Base-by-base conservation (phyloP, 2,888 invertebrate genomes). In the Dasysyrphus albostriatus region DNA sequence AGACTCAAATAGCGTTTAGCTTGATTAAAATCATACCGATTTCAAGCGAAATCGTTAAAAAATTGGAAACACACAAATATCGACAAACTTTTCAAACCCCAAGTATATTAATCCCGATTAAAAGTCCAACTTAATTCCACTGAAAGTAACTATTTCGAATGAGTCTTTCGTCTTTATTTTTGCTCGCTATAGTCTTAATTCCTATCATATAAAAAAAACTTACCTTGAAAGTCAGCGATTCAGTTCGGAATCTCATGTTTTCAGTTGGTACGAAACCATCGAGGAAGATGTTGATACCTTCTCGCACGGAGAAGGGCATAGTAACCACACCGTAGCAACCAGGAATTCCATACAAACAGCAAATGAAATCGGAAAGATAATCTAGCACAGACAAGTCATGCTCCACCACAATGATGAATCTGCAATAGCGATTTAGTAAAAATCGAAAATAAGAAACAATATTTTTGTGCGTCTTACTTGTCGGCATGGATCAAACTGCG, bases 221-320 rank as follows among this genome's bases (percentile, higher is more conserved):
- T 65, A 90, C 91, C 94, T 99, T 99, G 93, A 99, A 99, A 14
- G 98, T 97, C 65, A 99, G 94, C 1, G 99, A 98, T 92, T 98
- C 97, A 89, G 99, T 99, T 83, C 99, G 95, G 94, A 99, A 99
- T 91, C 99, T 95, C 93, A 99, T 95, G 93, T 99, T 99, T 93
- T 99, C 99, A 16, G 99, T 99, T 24, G 99, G 99, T 29, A 99
- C 98, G 93, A 99, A 99, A 65, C 99, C 99, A 93, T 99, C 99
- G 90, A 99, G 95, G 94, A 99, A 99, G 91, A 99, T 99, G 92
- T 99, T 99, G 91, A 99, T 99, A 90, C 99, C 99, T 97, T 99
- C 99, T 90, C 99, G 95, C 8, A 99, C 99, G 32, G 99, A 99
- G 94, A 98, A 99, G 70, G 99, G 99, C 98, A 99, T 98, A 92